Conservation (phyloP, 2,797 vertebrate genomes). For the Toxotes lorentzi region DNA sequence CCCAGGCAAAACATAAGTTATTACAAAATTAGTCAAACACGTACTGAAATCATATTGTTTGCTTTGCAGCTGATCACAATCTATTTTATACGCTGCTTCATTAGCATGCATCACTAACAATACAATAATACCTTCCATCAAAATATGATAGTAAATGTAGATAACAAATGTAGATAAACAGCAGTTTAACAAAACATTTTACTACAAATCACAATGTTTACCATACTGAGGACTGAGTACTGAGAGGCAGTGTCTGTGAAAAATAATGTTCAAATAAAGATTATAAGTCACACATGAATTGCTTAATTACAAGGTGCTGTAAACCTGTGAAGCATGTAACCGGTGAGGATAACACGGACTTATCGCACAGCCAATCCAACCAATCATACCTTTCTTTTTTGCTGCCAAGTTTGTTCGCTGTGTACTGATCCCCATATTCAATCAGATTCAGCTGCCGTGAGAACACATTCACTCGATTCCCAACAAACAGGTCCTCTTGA, state of each 20-base stretch:
- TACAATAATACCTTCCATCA: not conserved
- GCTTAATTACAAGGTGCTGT: not conserved
- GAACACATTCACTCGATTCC: conserved; percentile 92
- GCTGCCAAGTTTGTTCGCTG: conserved; percentile 92
- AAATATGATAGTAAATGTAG: not conserved
- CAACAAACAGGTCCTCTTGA: conserved; percentile 92
- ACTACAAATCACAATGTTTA: not conserved
- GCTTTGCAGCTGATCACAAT: not conserved
- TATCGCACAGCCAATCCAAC: conserved; percentile 2
- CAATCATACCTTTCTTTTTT: conserved; percentile 91
- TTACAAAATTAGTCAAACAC: not conserved
- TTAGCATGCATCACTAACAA: not conserved
- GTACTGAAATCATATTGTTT: not conserved
- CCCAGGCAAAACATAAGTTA: not conserved
- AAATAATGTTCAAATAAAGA: not conserved
- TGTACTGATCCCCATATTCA: conserved; percentile 95
- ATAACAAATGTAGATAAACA: not conserved
- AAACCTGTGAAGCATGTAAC: conserved; percentile 16
- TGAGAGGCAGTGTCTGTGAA: not conserved
- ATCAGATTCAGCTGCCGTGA: conserved; percentile 92
- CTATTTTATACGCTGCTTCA: not conserved
- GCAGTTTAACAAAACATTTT: not conserved
- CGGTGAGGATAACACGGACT: conserved; percentile 1
- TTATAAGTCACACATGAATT: not conserved
- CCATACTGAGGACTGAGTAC: not conserved